Conservation (phyloP, 1,140 invertebrate genomes). For the Acyrthosiphon pisum region DNA sequence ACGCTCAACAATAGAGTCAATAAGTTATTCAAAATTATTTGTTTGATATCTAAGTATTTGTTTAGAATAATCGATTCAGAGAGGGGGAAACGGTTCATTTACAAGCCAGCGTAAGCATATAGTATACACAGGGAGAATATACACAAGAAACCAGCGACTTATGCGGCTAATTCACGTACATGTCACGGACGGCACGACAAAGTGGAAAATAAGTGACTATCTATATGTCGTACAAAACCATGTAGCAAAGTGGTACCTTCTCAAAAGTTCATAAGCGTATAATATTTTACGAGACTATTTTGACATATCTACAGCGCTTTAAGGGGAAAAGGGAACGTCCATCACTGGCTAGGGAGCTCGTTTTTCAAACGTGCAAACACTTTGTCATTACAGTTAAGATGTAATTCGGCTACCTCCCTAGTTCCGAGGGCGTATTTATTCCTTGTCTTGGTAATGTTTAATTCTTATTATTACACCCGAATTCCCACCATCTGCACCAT, state of each 20-base stretch:
- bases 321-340: background rate
- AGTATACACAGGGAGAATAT: background rate
- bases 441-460: background rate
- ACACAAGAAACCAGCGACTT: background rate
- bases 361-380: constrained; percentile 44
- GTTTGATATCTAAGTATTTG: background rate
- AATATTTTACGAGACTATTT: constrained; percentile 4
- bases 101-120: background rate
- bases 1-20: background rate
- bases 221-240: background rate
- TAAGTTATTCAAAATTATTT: background rate
- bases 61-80: constrained; percentile 17
- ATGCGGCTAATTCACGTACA: background rate
- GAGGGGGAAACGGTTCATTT: background rate
- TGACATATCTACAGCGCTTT: background rate
- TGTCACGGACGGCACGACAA: background rate
- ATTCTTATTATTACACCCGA: constrained; percentile 44
- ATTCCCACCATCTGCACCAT: background rate
- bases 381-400: constrained; percentile 39
- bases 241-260: background rate
- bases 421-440: background rate
- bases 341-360: background rate
- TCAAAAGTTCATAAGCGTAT: background rate
- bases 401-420: background rate
- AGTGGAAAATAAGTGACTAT: background rate